Base-by-base conservation (phyloP, 1,140 invertebrate species). In the Lepidotrigona ventralis region DNA sequence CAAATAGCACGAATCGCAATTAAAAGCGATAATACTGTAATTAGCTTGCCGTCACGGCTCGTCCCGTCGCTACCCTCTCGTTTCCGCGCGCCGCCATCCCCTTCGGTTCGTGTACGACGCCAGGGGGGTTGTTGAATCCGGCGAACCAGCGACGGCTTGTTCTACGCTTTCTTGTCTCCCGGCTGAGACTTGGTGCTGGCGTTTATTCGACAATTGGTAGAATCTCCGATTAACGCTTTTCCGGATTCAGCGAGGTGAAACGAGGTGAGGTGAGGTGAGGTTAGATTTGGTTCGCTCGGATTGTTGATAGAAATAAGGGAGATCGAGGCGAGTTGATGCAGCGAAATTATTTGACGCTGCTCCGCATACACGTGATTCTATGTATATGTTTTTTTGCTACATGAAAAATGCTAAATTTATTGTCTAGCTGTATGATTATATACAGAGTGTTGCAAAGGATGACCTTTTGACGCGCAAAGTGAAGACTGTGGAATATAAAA, bases 11-110 rank as follows among this genome's bases (percentile, higher is more conserved):
- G 85, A 89, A 90, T 92, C 76, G 73, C 88, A 91, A 92, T 92
- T 92, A 91, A 90, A 91, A 89, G 84, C 84, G 85, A 92, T 92
- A 92, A 91, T 91, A 90, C 72, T 74, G 74, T 91, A 91, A 90
- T 91, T 90, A 86, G 81, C 86, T 86, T 72, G 63, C 66, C 74
- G 64, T 81, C 66, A 56, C 60, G 54, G 33, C 11, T 12, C 21
- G 23, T 6, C 56, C 53, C 29, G 26, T 72, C 56, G 68, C 17
- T 12, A 68, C 21, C n/a, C 60, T 46, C 46, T 69, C 46, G 26
- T 14, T 23, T 21, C 54, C 39, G 1, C 11, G 3, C n/a, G 21
- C 19, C 23, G 5, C 4, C 21, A 69, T 70, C 71, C 80, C 60
- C 23, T 26, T 15, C 2, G 64, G 2, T 2, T 26, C 64, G 39